These are phyloP conservation scores for Xiphophorus birchmanni DNA, from an alignment of 2,797 vertebrate species.

Conservation along the genomic window DNA sequence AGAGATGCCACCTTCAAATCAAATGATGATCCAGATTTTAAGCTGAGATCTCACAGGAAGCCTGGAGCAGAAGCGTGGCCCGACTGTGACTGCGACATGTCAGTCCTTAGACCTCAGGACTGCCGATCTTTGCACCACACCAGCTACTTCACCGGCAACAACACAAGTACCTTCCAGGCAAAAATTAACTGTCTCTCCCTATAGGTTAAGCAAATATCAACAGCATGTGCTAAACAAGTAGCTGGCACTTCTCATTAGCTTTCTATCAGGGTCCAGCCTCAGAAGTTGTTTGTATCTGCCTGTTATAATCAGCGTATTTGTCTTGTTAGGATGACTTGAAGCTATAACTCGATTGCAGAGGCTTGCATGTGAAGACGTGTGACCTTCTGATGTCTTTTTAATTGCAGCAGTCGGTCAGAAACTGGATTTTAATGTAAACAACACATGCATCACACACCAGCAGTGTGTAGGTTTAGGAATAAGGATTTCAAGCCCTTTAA, in stretches of 20 bases:
- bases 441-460: constrained; percentile 2
- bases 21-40: constrained; percentile 64
- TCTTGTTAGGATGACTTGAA: constrained; percentile 43
- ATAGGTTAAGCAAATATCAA: constrained; percentile 29
- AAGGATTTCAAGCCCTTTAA: constrained; percentile 6
- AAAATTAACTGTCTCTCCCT: constrained; percentile 34
- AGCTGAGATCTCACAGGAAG: constrained; percentile 55
- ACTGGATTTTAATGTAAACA: constrained; percentile 23
- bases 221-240: constrained; percentile 39
- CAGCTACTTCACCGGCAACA: constrained; percentile 38
- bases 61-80: constrained; percentile 45
- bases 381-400: constrained; percentile 28
- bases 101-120: constrained; percentile 64
- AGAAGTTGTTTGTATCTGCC: constrained; percentile 46
- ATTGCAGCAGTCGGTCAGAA: constrained; percentile 35
- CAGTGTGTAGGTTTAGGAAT: background rate
- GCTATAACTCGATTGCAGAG: constrained; percentile 29
- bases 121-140: constrained; percentile 47
- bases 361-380: constrained; percentile 28
- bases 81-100: constrained; percentile 61
- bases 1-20: constrained; percentile 58
- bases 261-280: constrained; percentile 24
- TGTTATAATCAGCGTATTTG: constrained; percentile 40
- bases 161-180: constrained; percentile 31
- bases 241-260: constrained; percentile 42